phyloP scores from a whole-genome alignment of 2,797 vertebrate genomes.

The Hoplostethus mediterraneus region DNA sequence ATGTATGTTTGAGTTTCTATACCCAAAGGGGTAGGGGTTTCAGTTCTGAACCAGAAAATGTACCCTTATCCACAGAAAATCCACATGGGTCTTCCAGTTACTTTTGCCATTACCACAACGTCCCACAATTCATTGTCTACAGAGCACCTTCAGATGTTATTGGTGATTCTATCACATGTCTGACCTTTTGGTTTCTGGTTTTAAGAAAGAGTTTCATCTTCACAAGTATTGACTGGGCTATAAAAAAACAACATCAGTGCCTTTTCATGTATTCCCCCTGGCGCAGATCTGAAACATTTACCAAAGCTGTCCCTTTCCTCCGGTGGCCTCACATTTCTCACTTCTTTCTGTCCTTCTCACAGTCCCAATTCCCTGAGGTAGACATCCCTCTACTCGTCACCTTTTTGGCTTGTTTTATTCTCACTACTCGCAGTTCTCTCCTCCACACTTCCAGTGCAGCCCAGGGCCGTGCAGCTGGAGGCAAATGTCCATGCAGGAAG shows the following conservation, averaged over 20 bases:
- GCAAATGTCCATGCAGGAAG: slow-evolving; percentile 22
- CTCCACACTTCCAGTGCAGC: slow-evolving; percentile 18
- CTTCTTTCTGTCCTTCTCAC: slow-evolving; percentile 43
- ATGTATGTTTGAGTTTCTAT: too few species aligned
- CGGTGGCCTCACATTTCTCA: slow-evolving; percentile 52
- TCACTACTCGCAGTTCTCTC: slow-evolving; percentile 13
- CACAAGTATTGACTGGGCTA: background rate
- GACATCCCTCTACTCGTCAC: slow-evolving; percentile 21
- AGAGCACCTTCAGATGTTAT: background rate
- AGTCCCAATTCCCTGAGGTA: slow-evolving; percentile 28
- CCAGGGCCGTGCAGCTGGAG: slow-evolving; percentile 8
- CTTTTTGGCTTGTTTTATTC: slow-evolving; percentile 23
- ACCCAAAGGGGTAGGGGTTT: too few species aligned
- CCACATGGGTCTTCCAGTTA: background rate
- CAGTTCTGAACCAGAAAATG: background rate
- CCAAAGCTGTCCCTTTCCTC: slow-evolving; percentile 54
- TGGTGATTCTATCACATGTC: background rate
- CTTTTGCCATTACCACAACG: background rate
- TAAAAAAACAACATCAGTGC: slow-evolving; percentile 19
- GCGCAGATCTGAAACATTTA: slow-evolving; percentile 59
- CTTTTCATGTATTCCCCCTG: slow-evolving; percentile 45
- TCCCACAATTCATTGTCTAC: background rate
- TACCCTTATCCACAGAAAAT: background rate
- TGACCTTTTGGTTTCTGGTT: background rate
- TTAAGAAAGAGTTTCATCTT: background rate